phyloP scores from a whole-genome alignment of 2,797 vertebrate species.

The Chelonia mydas region DNA sequence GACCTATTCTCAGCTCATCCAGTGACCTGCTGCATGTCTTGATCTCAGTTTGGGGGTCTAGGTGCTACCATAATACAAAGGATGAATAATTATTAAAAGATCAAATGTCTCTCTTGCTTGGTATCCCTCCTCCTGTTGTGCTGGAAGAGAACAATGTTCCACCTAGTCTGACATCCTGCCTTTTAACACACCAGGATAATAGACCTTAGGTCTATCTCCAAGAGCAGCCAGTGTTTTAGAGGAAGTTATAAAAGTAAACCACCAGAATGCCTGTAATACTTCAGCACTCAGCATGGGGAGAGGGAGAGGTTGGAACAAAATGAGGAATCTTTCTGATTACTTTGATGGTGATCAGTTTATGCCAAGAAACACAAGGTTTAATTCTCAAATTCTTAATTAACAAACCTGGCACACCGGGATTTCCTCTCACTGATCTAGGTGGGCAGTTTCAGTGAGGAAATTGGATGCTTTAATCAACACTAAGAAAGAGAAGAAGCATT shows the following conservation, averaged over 20 bases:
- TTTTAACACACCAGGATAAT: background rate
- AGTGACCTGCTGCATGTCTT: background rate
- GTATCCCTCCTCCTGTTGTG: fast-evolving
- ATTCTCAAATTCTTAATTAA: background rate
- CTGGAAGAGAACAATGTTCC: background rate
- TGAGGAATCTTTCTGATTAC: background rate
- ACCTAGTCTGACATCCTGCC: background rate
- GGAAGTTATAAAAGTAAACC: background rate
- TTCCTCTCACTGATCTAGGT: background rate
- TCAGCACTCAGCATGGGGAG: background rate
- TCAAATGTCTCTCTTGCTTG: background rate
- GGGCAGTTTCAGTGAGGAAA: background rate
- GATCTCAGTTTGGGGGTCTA: background rate
- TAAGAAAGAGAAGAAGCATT: background rate
- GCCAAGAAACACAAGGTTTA: background rate
- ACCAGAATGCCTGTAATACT: background rate
- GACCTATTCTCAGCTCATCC: background rate
- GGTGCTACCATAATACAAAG: background rate
- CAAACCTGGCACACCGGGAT: fast-evolving
- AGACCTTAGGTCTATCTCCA: background rate
- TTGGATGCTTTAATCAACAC: background rate
- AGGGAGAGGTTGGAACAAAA: background rate
- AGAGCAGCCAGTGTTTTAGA: background rate
- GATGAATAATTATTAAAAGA: background rate
- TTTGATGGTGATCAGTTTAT: background rate